Evolutionary conservation across 2,113 vertebrate species (phyloP).

Genomic region (Poicephalus gulielmi): DNA sequence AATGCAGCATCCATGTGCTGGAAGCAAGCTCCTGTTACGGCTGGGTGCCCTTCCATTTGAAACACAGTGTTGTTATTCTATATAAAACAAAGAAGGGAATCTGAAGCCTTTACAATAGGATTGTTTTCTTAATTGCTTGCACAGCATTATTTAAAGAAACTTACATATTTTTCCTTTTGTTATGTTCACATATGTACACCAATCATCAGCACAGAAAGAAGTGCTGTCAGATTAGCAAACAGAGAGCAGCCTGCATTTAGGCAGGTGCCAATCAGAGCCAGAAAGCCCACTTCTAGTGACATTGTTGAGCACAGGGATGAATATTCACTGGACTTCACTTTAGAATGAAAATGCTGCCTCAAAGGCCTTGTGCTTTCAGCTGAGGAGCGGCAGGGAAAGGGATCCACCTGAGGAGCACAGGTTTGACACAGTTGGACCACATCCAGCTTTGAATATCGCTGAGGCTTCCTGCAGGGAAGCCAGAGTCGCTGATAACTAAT

Average conservation of each 20-base stretch:
- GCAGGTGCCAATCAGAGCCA: neutral
- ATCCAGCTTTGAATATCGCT: neutral
- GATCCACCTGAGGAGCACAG: conserved; percentile 40
- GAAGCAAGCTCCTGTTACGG: neutral
- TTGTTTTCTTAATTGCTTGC: neutral
- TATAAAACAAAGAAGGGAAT: neutral
- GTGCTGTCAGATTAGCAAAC: neutral
- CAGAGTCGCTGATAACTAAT: conserved; percentile 19
- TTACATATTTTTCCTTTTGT: neutral
- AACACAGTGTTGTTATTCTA: neutral
- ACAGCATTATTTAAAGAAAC: neutral
- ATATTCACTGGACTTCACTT: neutral
- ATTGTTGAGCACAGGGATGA: neutral
- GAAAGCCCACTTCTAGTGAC: neutral
- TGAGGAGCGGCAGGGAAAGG: neutral
- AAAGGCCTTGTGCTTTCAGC: neutral
- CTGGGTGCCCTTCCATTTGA: neutral
- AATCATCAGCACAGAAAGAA: neutral
- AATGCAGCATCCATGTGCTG: neutral
- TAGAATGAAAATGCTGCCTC: neutral
- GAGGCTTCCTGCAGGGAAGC: neutral
- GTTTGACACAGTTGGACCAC: conserved; percentile 51
- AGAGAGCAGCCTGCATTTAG: neutral
- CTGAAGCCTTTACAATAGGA: neutral
- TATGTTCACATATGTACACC: rapidly evolving